Percentiles rank a stretch among this genome's conserved stretches.
Conservation (phyloP, 2,113 vertebrate genomes). For the Mus spicilegus region DNA sequence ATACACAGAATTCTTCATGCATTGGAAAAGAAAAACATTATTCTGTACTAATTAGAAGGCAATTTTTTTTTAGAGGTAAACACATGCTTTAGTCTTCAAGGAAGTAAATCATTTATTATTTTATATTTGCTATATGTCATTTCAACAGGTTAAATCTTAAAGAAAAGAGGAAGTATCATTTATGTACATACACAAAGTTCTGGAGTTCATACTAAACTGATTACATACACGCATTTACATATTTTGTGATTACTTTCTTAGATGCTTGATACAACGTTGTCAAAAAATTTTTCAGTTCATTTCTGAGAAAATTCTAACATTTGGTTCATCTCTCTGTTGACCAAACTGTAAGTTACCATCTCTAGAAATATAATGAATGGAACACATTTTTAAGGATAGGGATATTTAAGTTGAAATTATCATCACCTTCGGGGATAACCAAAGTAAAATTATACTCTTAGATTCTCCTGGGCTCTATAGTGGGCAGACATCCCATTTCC, state of each 20-base stretch:
- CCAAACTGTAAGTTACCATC: slow-evolving; percentile 10
- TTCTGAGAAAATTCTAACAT: slow-evolving; percentile 8
- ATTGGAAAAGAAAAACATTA: not conserved
- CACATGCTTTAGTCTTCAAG: not conserved
- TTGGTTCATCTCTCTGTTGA: not conserved
- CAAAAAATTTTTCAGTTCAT: not conserved
- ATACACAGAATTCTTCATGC: not conserved
- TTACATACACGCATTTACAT: not conserved
- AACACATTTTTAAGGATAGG: not conserved
- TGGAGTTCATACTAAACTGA: not conserved
- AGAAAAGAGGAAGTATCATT: not conserved
- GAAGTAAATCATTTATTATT: not conserved
- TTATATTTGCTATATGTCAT: slow-evolving; percentile 1
- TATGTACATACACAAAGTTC: not conserved
- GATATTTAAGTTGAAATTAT: not conserved
- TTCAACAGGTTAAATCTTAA: not conserved
- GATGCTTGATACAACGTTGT: not conserved
- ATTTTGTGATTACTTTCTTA: slow-evolving; percentile 5
- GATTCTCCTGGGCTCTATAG: not conserved
- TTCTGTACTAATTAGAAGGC: not conserved
- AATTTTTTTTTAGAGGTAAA: slow-evolving; percentile 11
- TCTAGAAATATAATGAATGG: slow-evolving; percentile 28
- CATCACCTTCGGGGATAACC: not conserved
- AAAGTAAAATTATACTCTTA: not conserved
- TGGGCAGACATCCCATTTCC: not conserved